phyloP scores from a whole-genome alignment of 37 sponge, comb jelly and placozoan species.

The Chondrosia reniformis region DNA sequence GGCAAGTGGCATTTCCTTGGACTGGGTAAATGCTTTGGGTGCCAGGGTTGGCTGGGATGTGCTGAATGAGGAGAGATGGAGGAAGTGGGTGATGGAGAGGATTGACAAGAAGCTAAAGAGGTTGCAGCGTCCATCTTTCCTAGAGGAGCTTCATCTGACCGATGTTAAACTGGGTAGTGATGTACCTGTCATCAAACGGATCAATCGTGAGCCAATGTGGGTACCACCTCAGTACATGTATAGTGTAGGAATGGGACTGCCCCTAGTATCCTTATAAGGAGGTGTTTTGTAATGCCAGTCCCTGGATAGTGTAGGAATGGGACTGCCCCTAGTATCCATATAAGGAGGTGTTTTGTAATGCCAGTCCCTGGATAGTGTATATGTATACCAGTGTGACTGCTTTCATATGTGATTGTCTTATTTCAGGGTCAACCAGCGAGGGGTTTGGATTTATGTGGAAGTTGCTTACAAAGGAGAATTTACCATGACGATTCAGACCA shows the following conservation, averaged over 20 bases:
- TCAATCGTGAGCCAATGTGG: background rate
- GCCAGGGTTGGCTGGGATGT: conserved; percentile 79
- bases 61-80: conserved; percentile 75
- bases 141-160: conserved; percentile 65
- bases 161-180: conserved; percentile 65
- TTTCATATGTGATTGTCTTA: too few species aligned
- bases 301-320: too few species aligned
- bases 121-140: conserved; percentile 69
- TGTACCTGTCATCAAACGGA: conserved; percentile 53
- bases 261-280: too few species aligned
- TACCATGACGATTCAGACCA: conserved; percentile 84
- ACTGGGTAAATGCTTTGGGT: conserved; percentile 68
- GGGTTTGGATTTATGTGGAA: conserved; percentile 76
- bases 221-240: background rate
- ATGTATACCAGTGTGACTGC: too few species aligned
- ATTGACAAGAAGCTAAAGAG: conserved; percentile 67
- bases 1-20: conserved; percentile 7
- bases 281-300: too few species aligned
- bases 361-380: too few species aligned
- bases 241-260: too few species aligned
- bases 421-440: conserved; percentile 46
- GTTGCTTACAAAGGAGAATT: conserved; percentile 69
- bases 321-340: too few species aligned
- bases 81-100: conserved; percentile 44
- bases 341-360: too few species aligned